A percentile compares a stretch with the other conserved stretches of the same genome.
Evolutionary conservation across 2,113 vertebrate genomes (phyloP).

Genomic region (Nycticorax nycticorax): DNA sequence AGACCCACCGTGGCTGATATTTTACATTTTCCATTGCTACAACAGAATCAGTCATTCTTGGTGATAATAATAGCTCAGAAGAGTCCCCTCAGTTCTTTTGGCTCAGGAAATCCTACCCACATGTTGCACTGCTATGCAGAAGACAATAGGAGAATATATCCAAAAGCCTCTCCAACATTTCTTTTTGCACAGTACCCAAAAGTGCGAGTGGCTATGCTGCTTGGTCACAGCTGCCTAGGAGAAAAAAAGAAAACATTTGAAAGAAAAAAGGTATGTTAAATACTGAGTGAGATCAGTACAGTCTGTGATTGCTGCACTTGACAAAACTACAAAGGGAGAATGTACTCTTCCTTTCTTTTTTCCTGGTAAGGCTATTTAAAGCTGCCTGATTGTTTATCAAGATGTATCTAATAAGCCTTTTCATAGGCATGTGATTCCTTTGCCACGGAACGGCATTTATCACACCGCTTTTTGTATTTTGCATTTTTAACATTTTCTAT

Average conservation of each 20-base stretch:
- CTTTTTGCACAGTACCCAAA: neutral
- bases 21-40: neutral
- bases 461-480: neutral
- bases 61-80: constrained; percentile 1
- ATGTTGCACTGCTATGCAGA: neutral
- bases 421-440: neutral
- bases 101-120: neutral
- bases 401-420: neutral
- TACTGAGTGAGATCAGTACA: neutral
- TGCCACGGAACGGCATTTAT: neutral
- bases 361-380: neutral
- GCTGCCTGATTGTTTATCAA: neutral
- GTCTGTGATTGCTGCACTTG: neutral
- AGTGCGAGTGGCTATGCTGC: neutral
- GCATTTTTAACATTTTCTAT: neutral
- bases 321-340: neutral
- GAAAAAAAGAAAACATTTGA: neutral
- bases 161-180: neutral
- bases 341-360: neutral
- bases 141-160: neutral
- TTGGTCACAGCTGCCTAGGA: neutral
- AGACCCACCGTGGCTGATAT: neutral
- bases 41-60: neutral
- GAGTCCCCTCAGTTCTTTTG: neutral
- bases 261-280: neutral